Evolutionary conservation across 1,140 invertebrate species (phyloP), one percentile per base, ranked within the genome.

Genomic region (Antheraea mylitta): DNA sequence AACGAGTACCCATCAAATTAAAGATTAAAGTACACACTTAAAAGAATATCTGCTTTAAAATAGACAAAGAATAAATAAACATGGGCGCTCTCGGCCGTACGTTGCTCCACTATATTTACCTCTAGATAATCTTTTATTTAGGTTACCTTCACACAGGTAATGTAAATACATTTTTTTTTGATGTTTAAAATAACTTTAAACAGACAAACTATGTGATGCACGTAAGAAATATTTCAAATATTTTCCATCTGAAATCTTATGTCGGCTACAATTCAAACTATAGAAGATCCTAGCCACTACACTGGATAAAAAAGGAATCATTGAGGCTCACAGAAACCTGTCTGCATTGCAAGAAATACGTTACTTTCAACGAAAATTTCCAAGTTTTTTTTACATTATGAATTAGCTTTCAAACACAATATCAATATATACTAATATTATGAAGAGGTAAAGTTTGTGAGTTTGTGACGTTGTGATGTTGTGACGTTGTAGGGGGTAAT

Each of bases 21-120:
- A 53, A 53, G 45, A 53, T 53, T 53, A 53, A 53, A 53, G 45
- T 53, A 53, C 45, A 53, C 16, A 53, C 45, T 53, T 53, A 53
- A 16, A 53, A 13, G 11, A 53, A 53, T 53, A 53, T 53, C 45
- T 6, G 45, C 13, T 16, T 53, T 53, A 53, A 53, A 53, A 53
- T 53, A 53, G 45, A 53, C 45, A 53, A 53, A 16, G 45, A 53
- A 53, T 13, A 53, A 53, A 53, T 53, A 53, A 53, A 53, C 45
- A 53, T 7, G 38, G 7, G 7, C 38, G 38, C 45, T 6, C 45
- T 53, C 45, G 45, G 0, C 13, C 0, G 45, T 53, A 53, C 45
- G 13, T 53, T 53, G 45, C 45, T 53, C 45, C 45, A 53, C 9
- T 53, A 13, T 53, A 53, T 53, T 16, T 13, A n/a, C 11, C 13